Evolutionary conservation across 2,888 invertebrate species (phyloP).

Genomic region (Syrphus vitripennis): DNA sequence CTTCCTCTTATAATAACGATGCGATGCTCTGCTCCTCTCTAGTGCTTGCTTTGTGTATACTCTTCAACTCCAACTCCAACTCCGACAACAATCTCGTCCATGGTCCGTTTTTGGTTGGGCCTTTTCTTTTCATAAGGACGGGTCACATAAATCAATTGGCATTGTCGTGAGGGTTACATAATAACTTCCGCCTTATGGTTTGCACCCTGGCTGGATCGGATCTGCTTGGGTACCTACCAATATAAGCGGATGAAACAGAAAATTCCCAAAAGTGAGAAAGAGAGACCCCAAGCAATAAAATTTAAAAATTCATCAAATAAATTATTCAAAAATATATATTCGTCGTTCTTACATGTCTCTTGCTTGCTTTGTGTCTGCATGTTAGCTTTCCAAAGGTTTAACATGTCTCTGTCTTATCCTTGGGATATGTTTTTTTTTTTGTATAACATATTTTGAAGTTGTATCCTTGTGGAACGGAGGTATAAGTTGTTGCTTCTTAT

Average conservation of each 20-base stretch:
- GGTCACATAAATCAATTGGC: conserved; percentile 69
- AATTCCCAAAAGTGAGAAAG: conserved; percentile 43
- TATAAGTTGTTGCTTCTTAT: neutral
- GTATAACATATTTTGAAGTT: neutral
- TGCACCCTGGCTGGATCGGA: neutral
- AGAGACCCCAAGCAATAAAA: conserved; percentile 48
- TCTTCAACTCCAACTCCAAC: neutral
- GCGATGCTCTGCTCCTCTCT: neutral
- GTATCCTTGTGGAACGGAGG: neutral
- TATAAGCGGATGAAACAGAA: conserved; percentile 20
- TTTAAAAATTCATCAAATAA: conserved; percentile 70
- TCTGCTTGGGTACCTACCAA: neutral
- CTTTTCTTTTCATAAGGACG: conserved; percentile 34
- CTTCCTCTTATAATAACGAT: conserved; percentile 6
- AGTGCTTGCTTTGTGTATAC: neutral
- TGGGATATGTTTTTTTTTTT: neutral
- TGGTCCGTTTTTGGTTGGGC: conserved; percentile 8
- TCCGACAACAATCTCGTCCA: neutral
- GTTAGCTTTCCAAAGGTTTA: neutral
- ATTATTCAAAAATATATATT: conserved; percentile 66
- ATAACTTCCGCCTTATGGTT: conserved; percentile 66
- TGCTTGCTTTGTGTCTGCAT: neutral
- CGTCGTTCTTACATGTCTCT: conserved; percentile 16
- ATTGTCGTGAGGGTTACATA: conserved; percentile 61
- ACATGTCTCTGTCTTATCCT: neutral